Conservation (phyloP, 2,888 invertebrate genomes). For the Dione vanillae region DNA sequence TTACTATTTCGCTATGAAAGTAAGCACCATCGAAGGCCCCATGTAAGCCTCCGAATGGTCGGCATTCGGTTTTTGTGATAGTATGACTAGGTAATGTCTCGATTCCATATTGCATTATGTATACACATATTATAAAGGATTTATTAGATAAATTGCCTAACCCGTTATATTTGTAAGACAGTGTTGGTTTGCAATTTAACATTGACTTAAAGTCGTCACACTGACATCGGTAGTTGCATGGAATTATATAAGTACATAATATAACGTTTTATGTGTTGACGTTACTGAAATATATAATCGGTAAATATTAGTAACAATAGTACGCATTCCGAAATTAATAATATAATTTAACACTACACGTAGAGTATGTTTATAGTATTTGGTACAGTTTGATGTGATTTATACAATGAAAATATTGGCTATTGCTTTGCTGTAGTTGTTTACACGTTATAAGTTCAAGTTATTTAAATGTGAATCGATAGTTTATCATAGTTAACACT, state of each 20-base stretch:
- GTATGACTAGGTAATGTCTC: constrained; percentile 67
- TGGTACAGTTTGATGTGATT: constrained; percentile 25
- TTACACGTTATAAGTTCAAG: not conserved
- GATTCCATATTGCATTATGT: constrained; percentile 69
- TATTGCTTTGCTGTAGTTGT: constrained; percentile 3
- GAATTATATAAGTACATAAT: constrained; percentile 29
- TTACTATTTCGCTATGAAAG: constrained; percentile 96
- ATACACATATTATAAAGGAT: constrained; percentile 48
- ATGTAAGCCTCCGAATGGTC: constrained; percentile 82
- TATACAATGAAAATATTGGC: constrained; percentile 26
- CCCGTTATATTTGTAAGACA: constrained; percentile 38
- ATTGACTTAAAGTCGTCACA: constrained; percentile 25
- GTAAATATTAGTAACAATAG: constrained; percentile 31
- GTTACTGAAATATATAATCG: constrained; percentile 28
- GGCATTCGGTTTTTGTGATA: constrained; percentile 70
- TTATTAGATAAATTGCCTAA: constrained; percentile 45
- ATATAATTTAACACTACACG: constrained; percentile 21
- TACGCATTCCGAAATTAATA: constrained; percentile 41
- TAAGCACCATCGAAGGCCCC: constrained; percentile 92
- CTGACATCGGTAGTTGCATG: constrained; percentile 31
- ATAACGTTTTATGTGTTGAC: constrained; percentile 35
- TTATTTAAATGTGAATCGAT: not conserved
- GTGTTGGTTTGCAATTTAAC: constrained; percentile 33
- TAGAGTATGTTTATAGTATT: constrained; percentile 27
- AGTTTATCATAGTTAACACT: not conserved